Base-by-base conservation (phyloP, 37 sponge, comb jelly and placozoan species). In the Petrosia ficiformis region DNA sequence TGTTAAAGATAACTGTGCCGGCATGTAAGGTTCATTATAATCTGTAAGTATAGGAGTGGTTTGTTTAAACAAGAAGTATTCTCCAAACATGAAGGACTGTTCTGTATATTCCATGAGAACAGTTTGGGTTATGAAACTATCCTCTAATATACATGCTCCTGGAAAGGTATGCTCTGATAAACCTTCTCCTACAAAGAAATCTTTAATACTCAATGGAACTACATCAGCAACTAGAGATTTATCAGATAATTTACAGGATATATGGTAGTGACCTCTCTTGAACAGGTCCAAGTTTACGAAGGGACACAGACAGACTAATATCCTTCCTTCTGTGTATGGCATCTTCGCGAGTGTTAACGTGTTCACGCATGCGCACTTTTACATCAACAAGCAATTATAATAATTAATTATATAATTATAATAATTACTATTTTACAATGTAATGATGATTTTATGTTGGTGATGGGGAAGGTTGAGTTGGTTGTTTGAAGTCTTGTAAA, bases 241-340 rank as follows among this genome's bases (percentile, higher is more conserved):
- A 41, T 91, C 87, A 5, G 65, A 11, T 10, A 91, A 69, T 4
- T 58, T 65, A 39, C 87, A 74, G 1, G 73, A 26, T 8, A 91
- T 59, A 22, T 91, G 84, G 73, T 91, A 91, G 70, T 68, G 77
- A 26, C 92, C 92, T 42, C 82, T 86, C 61, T 79, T 82, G 76
- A 91, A 86, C 0, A 91, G 52, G 30, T 91, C 87, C 34, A 83
- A 43, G 65, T 91, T 91, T 24, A 91, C 87, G 10, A 91, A 59
- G 1, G 92, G 92, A 32, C 79, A 75, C 19, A 83, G 76, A 16
- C 78, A 78, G 41, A 86, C 87, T 28, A 86, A 71, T 22, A 91
- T 54, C 42, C 71, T 42, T 16, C 75, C 66, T 35, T 74, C 78
- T 26, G 86, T 32, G 64, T 82, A 77, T 14, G 92, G 92, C 92